Base-by-base conservation (phyloP, 2,797 vertebrate genomes). In the Ambastaia sidthimunki region DNA sequence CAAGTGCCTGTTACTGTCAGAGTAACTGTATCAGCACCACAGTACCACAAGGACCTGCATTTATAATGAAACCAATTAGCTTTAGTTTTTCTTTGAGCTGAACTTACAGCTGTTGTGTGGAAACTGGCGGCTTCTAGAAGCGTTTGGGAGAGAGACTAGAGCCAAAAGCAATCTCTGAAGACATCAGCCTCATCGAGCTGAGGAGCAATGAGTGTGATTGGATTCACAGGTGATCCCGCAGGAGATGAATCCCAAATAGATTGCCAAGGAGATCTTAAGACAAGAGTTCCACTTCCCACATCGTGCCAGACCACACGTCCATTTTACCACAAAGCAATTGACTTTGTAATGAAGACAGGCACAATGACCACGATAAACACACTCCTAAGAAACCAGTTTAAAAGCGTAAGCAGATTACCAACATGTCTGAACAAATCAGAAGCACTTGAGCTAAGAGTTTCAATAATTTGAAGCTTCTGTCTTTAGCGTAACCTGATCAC, bases 401-500 rank as follows among this genome's bases (percentile, higher is more conserved):
- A 86, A 72, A 83, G 84, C 82, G 65, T 65, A 75, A 82, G 23
- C 9, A 79, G 74, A 44, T 74, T 75, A 82, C 83, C 76, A 83
- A 86, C 88, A 86, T 89, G 87, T 84, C 84, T 82, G 82, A 86
- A 89, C 90, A 88, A 88, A 87, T 82, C 31, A 83, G 78, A 66
- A 65, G 74, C 86, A 89, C 87, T 90, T 85, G 72, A 87, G 81
- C 47, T 71, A 74, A 85, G 85, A 81, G 84, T 80, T 82, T 79
- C 59, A 72, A 74, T 74, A 87, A 80, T 78, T 67, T 37, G 41
- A 81, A 76, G 76, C 72, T 78, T 84, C 80, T 81, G n/a, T n/a
- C n/a, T 76, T 77, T 69, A 68, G 75, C 78, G 90, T 88, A 92
- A 92, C 90, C 78, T 67, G 88, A 92, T 89, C 88, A 78, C 70